A percentile compares a stretch with the other conserved stretches of the same genome.
Evolutionary conservation across 2,888 invertebrate species (phyloP).

Genomic region (Dryocosmus kuriphilus): DNA sequence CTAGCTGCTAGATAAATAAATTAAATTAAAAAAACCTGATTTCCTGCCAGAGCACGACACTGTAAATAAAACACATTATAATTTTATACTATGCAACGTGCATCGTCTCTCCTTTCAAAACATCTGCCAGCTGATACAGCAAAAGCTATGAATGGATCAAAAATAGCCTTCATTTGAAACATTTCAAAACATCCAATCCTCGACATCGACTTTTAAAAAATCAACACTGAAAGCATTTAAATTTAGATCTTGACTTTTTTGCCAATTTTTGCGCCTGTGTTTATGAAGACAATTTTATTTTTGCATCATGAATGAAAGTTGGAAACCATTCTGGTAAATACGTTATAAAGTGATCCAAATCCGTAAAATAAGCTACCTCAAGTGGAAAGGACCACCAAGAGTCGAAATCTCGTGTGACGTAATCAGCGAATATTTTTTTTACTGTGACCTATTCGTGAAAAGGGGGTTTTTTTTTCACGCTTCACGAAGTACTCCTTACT

Average conservation of each 20-base stretch:
- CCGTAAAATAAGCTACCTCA: background rate
- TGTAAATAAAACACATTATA: background rate
- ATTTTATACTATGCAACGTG: slow-evolving; percentile 52
- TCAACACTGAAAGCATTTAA: background rate
- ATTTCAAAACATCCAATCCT: background rate
- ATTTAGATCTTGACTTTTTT: background rate
- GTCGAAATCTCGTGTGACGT: background rate
- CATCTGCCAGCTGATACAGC: slow-evolving; percentile 57
- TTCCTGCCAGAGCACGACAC: background rate
- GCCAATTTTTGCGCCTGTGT: too few relatives aligned
- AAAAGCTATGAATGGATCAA: slow-evolving; percentile 31
- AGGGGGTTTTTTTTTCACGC: background rate
- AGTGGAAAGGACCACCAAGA: background rate
- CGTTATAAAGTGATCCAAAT: background rate
- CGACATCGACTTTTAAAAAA: background rate
- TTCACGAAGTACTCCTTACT: too few relatives aligned
- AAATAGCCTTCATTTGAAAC: background rate
- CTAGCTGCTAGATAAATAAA: background rate
- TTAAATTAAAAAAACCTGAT: background rate
- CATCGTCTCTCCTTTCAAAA: slow-evolving; percentile 56
- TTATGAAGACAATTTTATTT: background rate
- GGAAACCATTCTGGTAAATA: background rate
- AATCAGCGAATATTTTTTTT: background rate
- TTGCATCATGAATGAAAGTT: background rate
- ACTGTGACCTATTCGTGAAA: background rate